Conservation (phyloP, 2,888 invertebrate genomes). For the Aporophyla nigra region DNA sequence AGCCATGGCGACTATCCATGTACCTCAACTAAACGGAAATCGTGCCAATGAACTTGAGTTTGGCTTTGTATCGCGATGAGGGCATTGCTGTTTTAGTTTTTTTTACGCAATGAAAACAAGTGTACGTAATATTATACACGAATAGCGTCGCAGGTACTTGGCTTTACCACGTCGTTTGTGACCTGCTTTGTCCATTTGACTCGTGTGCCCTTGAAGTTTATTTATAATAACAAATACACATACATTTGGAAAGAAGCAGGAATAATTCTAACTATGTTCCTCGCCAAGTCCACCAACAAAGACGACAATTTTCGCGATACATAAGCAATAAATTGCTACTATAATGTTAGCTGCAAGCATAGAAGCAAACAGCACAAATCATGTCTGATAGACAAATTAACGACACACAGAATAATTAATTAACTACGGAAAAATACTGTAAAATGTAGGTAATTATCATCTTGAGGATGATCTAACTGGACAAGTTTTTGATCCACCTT, state of each 20-base stretch:
- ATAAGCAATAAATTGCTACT: conserved; percentile 10
- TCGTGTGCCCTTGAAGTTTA: conserved; percentile 67
- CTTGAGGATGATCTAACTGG: conserved; percentile 28
- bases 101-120: conserved; percentile 75
- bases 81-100: conserved; percentile 76
- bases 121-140: conserved; percentile 55
- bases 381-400: conserved; percentile 23
- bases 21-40: conserved; percentile 75
- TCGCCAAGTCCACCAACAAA: conserved; percentile 46
- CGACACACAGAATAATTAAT: conserved; percentile 25
- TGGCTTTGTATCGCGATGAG: conserved; percentile 77
- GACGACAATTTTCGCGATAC: conserved; percentile 30
- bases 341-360: conserved; percentile 15
- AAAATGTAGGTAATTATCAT: conserved; percentile 29
- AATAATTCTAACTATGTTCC: conserved; percentile 51
- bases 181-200: conserved; percentile 67
- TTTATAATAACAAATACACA: conserved; percentile 55
- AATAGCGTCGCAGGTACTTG: conserved; percentile 45
- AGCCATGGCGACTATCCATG: conserved; percentile 78
- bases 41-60: conserved; percentile 88
- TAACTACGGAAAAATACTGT: conserved; percentile 37
- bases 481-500: conserved; percentile 11
- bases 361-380: conserved; percentile 2
- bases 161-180: conserved; percentile 47
- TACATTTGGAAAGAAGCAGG: conserved; percentile 59